Percentiles rank a stretch among this genome's conserved stretches.
Conservation (phyloP, 2,888 invertebrate genomes). For the Punctoribates punctum region DNA sequence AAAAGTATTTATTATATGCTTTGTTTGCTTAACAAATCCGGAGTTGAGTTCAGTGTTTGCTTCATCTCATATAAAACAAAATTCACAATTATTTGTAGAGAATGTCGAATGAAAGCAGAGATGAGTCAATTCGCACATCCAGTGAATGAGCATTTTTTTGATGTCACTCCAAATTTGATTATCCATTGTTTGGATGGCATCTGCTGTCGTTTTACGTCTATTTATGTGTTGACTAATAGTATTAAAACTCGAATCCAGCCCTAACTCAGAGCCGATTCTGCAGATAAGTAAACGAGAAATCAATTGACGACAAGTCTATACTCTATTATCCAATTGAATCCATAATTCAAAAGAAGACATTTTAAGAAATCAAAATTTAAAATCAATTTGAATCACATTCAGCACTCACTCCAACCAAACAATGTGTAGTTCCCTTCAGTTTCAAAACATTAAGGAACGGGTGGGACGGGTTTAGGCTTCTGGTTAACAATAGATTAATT, state of each 20-base stretch:
- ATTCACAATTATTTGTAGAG: background rate
- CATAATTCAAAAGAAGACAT: no score
- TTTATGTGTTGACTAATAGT: slow-evolving; percentile 2
- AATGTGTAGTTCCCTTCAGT: no score
- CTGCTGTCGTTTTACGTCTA: slow-evolving; percentile 10
- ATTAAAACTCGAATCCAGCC: background rate
- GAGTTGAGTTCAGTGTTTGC: background rate
- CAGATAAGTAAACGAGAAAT: slow-evolving; percentile 7
- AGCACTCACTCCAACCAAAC: no score
- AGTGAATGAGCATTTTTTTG: background rate
- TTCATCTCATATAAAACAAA: background rate
- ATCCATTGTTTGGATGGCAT: background rate
- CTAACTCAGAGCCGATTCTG: background rate
- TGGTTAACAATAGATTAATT: no score
- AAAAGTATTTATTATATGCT: background rate
- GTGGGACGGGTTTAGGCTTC: no score
- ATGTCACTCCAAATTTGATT: background rate
- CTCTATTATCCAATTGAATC: no score
- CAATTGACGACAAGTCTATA: slow-evolving; percentile 12
- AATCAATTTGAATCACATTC: no score
- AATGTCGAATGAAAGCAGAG: background rate
- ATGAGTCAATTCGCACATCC: background rate
- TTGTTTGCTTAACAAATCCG: background rate
- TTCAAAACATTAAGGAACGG: no score
- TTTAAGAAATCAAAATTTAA: no score